Base-by-base conservation (phyloP, 2,113 vertebrate genomes). In the Pelusios castaneus region DNA sequence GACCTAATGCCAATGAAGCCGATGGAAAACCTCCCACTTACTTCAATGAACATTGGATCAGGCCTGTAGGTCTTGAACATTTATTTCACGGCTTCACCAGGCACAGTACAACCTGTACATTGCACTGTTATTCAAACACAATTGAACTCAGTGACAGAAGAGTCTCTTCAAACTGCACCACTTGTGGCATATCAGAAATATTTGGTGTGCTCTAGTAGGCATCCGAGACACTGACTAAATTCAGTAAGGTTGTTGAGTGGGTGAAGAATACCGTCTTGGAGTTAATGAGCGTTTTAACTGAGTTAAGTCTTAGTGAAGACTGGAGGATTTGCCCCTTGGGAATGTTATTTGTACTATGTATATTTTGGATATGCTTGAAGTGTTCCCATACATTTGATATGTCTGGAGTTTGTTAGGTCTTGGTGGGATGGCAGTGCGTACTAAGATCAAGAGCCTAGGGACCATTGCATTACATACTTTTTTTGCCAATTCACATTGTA, bases 361-460 rank as follows among this genome's bases (percentile, higher is more conserved):
- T 95, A 91, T 52, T 91, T 0, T 3, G 73, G 87, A 0, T 60
- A 84, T 93, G 84, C 77, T 27, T 47, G 45, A 41, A 19, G 10
- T 29, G 27, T 80, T 76, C 34, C 79, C 52, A 31, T 63, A 52
- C 67, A 70, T 77, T 6, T 73, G 41, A 47, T 49, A 81, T 49
- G 83, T 47, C 10, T 47, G 55, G 80, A 73, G 43, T 34, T 82
- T 78, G 16, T 81, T 88, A 91, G 85, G 80, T 88, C 80, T 77
- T 45, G 3, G 89, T 79, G 89, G 89, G 73, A 52, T 56, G 63
- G 73, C 24, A 7, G 17, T 76, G 91, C 38, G 41, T 85, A 47
- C 11, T 55, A 43, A 34, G 96, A 96, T 78, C 86, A 95, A 94
- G 87, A 90, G 84, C 70, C 55, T 41, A 45, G 93, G 88, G 89